Evolutionary conservation across 2,113 vertebrate genomes (phyloP), one percentile per base, ranked within the genome.

Genomic region (Corythaixoides concolor): DNA sequence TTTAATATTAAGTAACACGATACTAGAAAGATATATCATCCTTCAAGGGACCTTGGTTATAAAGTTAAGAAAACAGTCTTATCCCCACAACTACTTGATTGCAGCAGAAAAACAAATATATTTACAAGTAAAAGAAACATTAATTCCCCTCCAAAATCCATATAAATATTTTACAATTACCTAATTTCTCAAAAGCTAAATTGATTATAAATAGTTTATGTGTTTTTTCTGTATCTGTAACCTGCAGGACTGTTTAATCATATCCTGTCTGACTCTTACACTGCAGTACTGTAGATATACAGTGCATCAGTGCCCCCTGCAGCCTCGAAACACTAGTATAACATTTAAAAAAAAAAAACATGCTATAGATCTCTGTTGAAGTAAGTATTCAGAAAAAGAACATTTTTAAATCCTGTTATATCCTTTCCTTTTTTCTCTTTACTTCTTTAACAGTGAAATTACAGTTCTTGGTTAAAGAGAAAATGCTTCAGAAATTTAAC

Each of bases 281-380:
- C 80, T 83, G 90, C 83, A 56, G 45, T 37, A 7, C 17, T 73
- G 17, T n/a, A 49, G 33, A 89, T 96, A 52, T 21, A 67, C 37
- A 53, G 96, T 96, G 67, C 97, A 58, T 90, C 93, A 98, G 93
- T 92, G 98, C 98, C 98, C 98, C 97, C 98, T 98, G 90, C 95
- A 97, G 98, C n/a, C 45, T 78, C 11, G 30, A 67, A 95, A 81
- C 37, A 27, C 28, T 18, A 35, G 19, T 20, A 68, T 73, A 70
- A 55, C 32, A 53, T 67, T 91, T 78, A 26, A 2, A 69, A 78
- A 89, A 68, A 21, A 9, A 49, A n/a, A n/a, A n/a, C 39, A 30
- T 1, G 1, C 18, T 87, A 27, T 55, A 81, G 52, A 49, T 79
- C 20, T 67, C 62, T 49, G 15, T 75, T 94, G 41, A 58, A 75